Percentiles rank a stretch among this genome's conserved stretches.
phyloP scores from a whole-genome alignment of 2,888 invertebrate genomes.

The Hanleya hanleyi region DNA sequence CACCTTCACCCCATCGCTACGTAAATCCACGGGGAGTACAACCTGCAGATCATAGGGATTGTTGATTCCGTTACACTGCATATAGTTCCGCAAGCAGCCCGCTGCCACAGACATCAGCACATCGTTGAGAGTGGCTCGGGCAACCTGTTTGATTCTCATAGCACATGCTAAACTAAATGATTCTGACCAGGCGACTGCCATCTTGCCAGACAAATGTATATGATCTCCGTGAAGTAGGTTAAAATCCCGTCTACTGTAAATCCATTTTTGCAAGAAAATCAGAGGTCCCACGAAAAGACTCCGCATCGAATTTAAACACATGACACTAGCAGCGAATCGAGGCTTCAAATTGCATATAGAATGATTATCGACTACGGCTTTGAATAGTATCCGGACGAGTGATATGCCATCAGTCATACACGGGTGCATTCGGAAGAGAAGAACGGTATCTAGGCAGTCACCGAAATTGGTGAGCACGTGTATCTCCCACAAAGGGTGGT shows the following conservation, averaged over 20 bases:
- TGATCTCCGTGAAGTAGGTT: slow-evolving; percentile 73
- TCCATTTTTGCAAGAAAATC: slow-evolving; percentile 75
- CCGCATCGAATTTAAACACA: slow-evolving; percentile 55
- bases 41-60: slow-evolving; percentile 76
- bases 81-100: slow-evolving; percentile 75
- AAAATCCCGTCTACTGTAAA: slow-evolving; percentile 73
- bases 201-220: slow-evolving; percentile 61
- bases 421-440: slow-evolving; percentile 76
- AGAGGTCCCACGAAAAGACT: slow-evolving; percentile 76
- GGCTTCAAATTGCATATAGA: slow-evolving; percentile 64
- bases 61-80: slow-evolving; percentile 75
- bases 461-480: slow-evolving; percentile 75
- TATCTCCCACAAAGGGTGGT: slow-evolving; percentile 77
- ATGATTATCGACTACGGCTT: slow-evolving; percentile 71
- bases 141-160: slow-evolving; percentile 76
- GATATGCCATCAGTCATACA: slow-evolving; percentile 77
- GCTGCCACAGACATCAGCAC: slow-evolving; percentile 76
- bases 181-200: slow-evolving; percentile 75
- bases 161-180: slow-evolving; percentile 73
- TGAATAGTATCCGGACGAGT: slow-evolving; percentile 72
- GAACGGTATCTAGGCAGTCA: slow-evolving; percentile 72
- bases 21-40: slow-evolving; percentile 65
- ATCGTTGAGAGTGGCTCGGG: slow-evolving; percentile 76
- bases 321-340: slow-evolving; percentile 71
- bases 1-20: slow-evolving; percentile 32